Base-by-base conservation (phyloP, 2,113 vertebrate genomes). In the Typhlomys cinereus region DNA sequence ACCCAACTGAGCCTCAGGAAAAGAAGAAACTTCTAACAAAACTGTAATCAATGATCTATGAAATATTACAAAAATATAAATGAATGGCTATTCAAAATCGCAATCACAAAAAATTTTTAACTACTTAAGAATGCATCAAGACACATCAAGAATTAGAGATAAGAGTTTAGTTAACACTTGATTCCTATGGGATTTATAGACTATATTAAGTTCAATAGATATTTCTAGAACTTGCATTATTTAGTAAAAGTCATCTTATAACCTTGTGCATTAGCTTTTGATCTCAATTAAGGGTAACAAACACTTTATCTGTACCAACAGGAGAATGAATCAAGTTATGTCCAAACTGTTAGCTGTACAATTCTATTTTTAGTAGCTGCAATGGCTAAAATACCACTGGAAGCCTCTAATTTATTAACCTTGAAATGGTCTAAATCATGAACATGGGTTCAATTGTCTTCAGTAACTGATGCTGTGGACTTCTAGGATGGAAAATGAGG, bases 161-260 rank as follows among this genome's bases (percentile, higher is more conserved):
- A 82, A 46, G 14, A 44, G 57, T 48, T 83, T 82, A 91, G 81
- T 69, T 79, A 62, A 10, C 5, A 70, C 39, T 62, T 79, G 27
- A 34, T 52, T 88, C 39, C 76, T 83, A 13, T 86, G 44, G 70
- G 82, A 86, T 93, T 20, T 78, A 74, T 5, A 34, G 66, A 11
- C 29, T 36, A 75, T 83, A 48, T 2, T 69, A 31, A 69, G 57
- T 50, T 89, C 80, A 91, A 69, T 1, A 91, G 46, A 15, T 62
- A 64, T 78, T 89, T 91, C 54, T 83, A 74, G 64, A 57, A 74
- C 59, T 70, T 54, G 36, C 44, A 62, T 90, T 94, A 92, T 94
- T 85, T 82, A 89, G 50, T 71, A 31, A 79, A 85, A 66, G 25
- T 14, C 46, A 50, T 20, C 50, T 74, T 90, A 34, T 54, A 85